Evolutionary conservation across 1,140 invertebrate species (phyloP), one percentile per base, ranked within the genome.

Genomic region (Drosophila mojavensis): DNA sequence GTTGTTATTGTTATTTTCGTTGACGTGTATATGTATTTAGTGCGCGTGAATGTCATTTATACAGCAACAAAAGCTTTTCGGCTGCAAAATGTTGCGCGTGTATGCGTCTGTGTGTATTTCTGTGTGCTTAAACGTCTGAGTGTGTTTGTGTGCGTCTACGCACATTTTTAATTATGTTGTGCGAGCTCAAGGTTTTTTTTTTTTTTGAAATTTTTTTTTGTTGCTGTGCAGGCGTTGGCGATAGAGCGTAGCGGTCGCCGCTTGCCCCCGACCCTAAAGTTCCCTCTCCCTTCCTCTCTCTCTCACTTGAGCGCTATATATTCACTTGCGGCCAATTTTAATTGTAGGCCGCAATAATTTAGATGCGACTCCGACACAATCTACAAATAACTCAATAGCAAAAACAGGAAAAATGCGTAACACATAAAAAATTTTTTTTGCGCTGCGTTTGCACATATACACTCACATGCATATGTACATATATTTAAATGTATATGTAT

Each of bases 111-210:
- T 66, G n/a, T 54, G 33, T 30, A 6, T 5, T 30, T 30, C 4
- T 30, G 28, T 30, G 5, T 15, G 53, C 33, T 39, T 50, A 48
- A 26, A 39, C 48, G 30, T 66, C 17, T 65, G 48, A 24, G 20
- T 24, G 20, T 24, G 20, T 24, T 24, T 41, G 80, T 72, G 74
- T 78, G 74, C 39, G 80, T 80, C 63, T 89, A 88, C 84, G 84
- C 84, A 88, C 84, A 88, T 88, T 88, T 88, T 88, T 88, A 88
- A 88, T 88, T 89, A 88, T 88, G 84, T 84, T 88, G 84, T 84
- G 84, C 80, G 74, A 89, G 80, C 85, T 84, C 78, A 84, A 89
- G 85, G 81, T 90, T 89, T 79, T 86, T 77, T 85, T 28, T 89
- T 81, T 69, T 28, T 59, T 36, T 54, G 28, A 39, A 55, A 45